Base-by-base conservation (phyloP, 2,888 invertebrate genomes). In the Trichopoda pennipes region DNA sequence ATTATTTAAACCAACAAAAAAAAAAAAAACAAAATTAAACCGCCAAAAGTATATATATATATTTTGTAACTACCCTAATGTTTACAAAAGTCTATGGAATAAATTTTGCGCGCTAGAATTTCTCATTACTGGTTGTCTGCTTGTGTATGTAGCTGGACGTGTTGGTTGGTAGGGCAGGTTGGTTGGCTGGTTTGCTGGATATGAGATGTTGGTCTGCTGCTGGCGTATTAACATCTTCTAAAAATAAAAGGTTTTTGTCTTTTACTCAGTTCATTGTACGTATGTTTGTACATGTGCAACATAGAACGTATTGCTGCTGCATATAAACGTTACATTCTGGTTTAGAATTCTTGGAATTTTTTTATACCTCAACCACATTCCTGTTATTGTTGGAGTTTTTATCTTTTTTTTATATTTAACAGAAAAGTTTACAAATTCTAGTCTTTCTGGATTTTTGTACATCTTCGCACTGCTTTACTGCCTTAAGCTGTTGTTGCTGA, bases 291-390 rank as follows among this genome's bases (percentile, higher is more conserved):
- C n/a, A 17, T 55, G 47, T 49, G 55, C 61, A 68, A 17, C 61
- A 68, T 38, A 12, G 38, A 61, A 23, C 51, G 35, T 63, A 55
- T 49, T 63, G 35, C n/a, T 63, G 47, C 38, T 63, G 35, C n/a
- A 17, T 58, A 16, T 74, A 47, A 72, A 60, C 70, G 75, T 60
- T 72, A 69, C 58, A 68, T 78, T 78, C 78, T 74, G 73, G 78
- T 81, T 81, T 70, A 74, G 78, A 81, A 81, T 81, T 81, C 81
- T 81, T 74, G 58, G 78, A 81, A 81, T 78, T 78, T 74, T 76
- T 76, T 42, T 76, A 75, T 77, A 77, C 76, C 76, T 75, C 75
- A 69, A 80, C 75, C 53, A 70, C 63, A 70, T 75, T 75, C 75
- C 61, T 64, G 61, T 56, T 73, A 66, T 66, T 73, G 49, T 66